These are phyloP conservation scores for Cygnus olor DNA, from an alignment of 2,797 vertebrate species.

Conservation along the genomic window DNA sequence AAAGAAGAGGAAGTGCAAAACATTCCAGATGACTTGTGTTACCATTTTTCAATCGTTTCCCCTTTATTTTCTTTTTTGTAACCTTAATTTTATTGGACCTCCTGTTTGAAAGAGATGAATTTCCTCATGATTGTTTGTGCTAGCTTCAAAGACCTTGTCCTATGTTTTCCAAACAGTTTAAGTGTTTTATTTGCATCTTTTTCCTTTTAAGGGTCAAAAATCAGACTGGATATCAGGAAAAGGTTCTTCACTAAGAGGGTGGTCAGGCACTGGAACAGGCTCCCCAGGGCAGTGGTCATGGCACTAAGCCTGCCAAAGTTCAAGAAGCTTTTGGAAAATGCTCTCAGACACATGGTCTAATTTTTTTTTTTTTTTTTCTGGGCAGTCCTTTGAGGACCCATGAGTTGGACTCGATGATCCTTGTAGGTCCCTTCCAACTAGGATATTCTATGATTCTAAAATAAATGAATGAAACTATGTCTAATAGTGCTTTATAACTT, in stretches of 20 bases:
- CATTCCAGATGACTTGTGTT: neutral
- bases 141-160: neutral
- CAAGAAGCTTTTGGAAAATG: too few species aligned
- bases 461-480: neutral
- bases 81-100: neutral
- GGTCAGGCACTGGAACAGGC: too few species aligned
- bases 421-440: too few species aligned
- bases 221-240: too few species aligned
- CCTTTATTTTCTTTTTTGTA: neutral
- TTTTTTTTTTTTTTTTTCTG: too few species aligned
- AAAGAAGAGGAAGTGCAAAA: neutral
- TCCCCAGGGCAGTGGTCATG: too few species aligned
- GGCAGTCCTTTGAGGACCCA: too few species aligned
- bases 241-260: too few species aligned
- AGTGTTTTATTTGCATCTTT: constrained; percentile 9
- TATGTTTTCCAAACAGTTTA: neutral
- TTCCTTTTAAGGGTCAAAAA: neutral
- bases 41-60: neutral
- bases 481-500: neutral
- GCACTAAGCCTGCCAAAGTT: too few species aligned
- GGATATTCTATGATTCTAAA: too few species aligned
- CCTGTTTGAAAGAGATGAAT: neutral
- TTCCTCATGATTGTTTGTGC: neutral
- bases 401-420: too few species aligned
- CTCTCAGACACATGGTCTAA: too few species aligned